Evolutionary conservation across 2,113 vertebrate species (phyloP).

Genomic region (Globicephala melas): DNA sequence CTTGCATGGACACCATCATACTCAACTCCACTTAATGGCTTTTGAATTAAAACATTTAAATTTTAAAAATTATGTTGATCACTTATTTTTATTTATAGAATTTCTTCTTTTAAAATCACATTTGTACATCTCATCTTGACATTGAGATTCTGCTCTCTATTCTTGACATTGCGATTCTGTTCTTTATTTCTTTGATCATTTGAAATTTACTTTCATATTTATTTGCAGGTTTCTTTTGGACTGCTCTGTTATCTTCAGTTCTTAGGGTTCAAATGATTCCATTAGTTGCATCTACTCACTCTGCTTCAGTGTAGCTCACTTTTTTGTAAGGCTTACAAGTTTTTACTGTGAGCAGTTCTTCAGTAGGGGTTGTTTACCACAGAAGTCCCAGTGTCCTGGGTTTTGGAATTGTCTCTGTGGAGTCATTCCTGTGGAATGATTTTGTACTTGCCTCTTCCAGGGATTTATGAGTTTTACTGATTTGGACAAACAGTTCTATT

Average conservation of each 20-base stretch:
- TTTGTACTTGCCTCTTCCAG: slow-evolving; percentile 18
- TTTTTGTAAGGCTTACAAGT: neutral
- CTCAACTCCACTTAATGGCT: neutral
- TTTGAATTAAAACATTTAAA: neutral
- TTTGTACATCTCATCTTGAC: neutral
- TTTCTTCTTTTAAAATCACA: neutral
- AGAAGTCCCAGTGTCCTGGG: neutral
- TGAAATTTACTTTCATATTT: neutral
- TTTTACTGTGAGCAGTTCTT: neutral
- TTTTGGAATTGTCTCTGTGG: neutral
- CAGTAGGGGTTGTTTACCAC: neutral
- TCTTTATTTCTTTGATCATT: neutral
- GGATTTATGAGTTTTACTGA: neutral
- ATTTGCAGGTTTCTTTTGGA: neutral
- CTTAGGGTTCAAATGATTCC: neutral
- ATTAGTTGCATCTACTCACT: neutral
- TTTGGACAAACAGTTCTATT: neutral
- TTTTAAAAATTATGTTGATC: neutral
- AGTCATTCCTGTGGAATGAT: slow-evolving; percentile 9
- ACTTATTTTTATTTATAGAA: neutral
- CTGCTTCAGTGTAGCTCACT: neutral
- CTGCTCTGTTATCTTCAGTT: neutral
- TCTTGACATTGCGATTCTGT: neutral
- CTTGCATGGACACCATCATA: neutral
- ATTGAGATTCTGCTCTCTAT: neutral